Base-by-base conservation (phyloP, 2,113 vertebrate species). In the Plotosus lineatus region DNA sequence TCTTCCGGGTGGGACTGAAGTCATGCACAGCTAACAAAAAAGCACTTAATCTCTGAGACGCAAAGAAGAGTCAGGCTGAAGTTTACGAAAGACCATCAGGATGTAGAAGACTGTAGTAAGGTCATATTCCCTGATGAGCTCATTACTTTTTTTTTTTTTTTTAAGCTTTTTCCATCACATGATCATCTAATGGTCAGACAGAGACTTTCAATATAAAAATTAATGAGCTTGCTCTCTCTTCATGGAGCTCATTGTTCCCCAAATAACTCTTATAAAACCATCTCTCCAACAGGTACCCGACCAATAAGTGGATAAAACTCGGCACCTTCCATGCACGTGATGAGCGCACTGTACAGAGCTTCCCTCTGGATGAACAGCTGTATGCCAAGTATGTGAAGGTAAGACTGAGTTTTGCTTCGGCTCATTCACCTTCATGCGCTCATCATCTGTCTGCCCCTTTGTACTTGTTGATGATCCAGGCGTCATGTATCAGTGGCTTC, bases 331-430 rank as follows among this genome's bases (percentile, higher is more conserved):
- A 99, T 83, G 98, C 94, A 72, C 95, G 96, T 80, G 97, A 99
- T 88, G 96, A 99, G 87, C 95, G 98, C 38, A 99, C 94, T n/a
- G 96, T 99, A 42, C 98, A 99, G 90, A 99, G 96, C 86, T 99
- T 99, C 88, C 98, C 98, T 68, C 89, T 99, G 91, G 97, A 99
- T 87, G 97, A 99, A 28, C 97, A 99, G 91, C 96, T 98, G 91
- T 99, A 98, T 87, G 98, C 98, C 77, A 99, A 99, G 97, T 99
- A 98, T 40, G 95, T 98, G 79, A 99, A 99, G 97, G 98, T 98
- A 95, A 80, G 3, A 21, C 4, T 3, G 1, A 42, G 14, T 61
- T 50, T 60, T 76, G 19, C 50, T 21, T 11, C 1, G 1, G 23
- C 23, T 44, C 2, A 2, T 40, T 65, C 2, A 9, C 31, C 36